Percentiles rank a stretch among this genome's conserved stretches.
phyloP scores from a whole-genome alignment of 2,797 vertebrate genomes.

The Columba guinea region DNA sequence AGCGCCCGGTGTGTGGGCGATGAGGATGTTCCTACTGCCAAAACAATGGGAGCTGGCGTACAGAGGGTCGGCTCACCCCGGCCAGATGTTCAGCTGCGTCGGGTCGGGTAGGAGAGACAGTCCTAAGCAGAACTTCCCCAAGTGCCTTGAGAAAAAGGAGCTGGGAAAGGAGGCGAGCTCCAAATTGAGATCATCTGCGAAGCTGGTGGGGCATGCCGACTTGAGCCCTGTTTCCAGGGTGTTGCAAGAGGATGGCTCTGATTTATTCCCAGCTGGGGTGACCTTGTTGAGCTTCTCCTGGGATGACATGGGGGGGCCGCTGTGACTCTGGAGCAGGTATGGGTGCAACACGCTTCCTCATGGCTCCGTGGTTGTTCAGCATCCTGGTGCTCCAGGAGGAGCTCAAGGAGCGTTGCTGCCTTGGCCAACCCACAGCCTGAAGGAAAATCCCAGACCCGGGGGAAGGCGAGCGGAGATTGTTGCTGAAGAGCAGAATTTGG shows the following conservation, averaged over 20 bases:
- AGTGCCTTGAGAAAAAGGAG: neutral
- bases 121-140: slow-evolving; percentile 9
- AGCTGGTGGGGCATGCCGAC: neutral
- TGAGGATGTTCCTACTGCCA: slow-evolving; percentile 62
- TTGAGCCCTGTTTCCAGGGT: slow-evolving; percentile 10
- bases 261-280: neutral
- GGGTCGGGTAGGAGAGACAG: neutral
- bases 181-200: slow-evolving; percentile 52
- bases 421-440: neutral
- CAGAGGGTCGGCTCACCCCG: neutral
- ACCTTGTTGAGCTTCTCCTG: neutral
- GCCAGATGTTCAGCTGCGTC: slow-evolving; percentile 56
- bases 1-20: slow-evolving; percentile 65
- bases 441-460: neutral
- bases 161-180: neutral
- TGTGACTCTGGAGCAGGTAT: accelerated
- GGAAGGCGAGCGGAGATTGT: accelerated
- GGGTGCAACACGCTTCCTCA: accelerated
- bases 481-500: accelerated
- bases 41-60: slow-evolving; percentile 49
- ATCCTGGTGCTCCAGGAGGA: neutral
- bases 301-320: neutral
- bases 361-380: neutral
- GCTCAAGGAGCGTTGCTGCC: neutral
- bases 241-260: neutral